These are phyloP conservation scores for Limanda limanda DNA, from an alignment of 2,113 vertebrate genomes.

Conservation along the genomic window DNA sequence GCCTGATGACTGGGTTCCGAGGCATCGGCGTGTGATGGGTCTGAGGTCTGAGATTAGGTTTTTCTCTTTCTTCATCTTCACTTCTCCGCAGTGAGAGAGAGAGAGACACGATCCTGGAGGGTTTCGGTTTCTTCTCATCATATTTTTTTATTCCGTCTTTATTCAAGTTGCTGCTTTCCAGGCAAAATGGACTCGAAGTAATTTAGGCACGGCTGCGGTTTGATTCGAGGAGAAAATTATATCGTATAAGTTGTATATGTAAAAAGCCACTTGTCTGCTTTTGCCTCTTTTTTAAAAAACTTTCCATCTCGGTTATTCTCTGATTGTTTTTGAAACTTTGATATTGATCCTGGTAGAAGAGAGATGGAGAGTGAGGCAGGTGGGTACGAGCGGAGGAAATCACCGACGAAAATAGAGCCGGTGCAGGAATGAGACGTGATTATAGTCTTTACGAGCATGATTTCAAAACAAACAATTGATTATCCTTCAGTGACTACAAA, in stretches of 20 bases:
- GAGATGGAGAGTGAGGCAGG: neutral
- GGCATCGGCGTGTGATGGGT: constrained; percentile 36
- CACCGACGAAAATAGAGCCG: neutral
- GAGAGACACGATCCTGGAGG: neutral
- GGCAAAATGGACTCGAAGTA: too few species aligned
- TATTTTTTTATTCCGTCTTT: neutral
- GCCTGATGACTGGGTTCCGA: constrained; percentile 31
- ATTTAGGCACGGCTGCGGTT: neutral
- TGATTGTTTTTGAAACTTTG: neutral
- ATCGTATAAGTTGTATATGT: neutral
- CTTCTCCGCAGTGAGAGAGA: neutral
- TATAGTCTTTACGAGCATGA: neutral
- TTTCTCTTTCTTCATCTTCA: neutral
- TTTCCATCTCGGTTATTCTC: neutral
- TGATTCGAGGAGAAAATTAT: neutral
- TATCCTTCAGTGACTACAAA: neutral
- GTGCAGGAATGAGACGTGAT: neutral
- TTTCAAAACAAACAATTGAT: neutral
- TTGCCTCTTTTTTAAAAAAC: neutral
- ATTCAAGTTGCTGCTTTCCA: neutral
- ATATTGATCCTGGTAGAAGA: neutral
- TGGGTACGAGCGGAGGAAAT: neutral
- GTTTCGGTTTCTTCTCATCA: neutral
- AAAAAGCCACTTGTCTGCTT: neutral
- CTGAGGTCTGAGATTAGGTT: constrained; percentile 55